Evolutionary conservation across 1,140 invertebrate genomes (phyloP), one percentile per base, ranked within the genome.

Genomic region (Drosophila biarmipes): DNA sequence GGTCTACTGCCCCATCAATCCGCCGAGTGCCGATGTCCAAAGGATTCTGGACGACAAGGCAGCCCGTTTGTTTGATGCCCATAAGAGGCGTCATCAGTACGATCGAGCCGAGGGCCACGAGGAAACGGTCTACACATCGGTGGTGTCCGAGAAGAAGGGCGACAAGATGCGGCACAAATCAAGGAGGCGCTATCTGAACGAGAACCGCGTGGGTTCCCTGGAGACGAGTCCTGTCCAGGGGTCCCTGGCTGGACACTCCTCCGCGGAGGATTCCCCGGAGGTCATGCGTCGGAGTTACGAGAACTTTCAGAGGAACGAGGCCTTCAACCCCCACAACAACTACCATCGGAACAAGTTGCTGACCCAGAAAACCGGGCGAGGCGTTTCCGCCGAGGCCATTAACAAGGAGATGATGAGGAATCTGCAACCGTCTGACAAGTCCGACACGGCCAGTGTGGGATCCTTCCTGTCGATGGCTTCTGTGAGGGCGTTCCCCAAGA

Each of bases 391-490:
- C 5, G 80, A 92, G 45, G 91, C 91, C 40, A 90, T 91, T 6
- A 92, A 92, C 64, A 80, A 77, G 12, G 90, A 92, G 55, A 77
- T 92, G 49, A 80, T 92, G 19, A 71, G 73, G 1, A 75, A 76
- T 10, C 38, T 51, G 17, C 89, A 90, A 7, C 73, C 81, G 10
- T 78, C 78, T 0, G 89, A 86, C n/a, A 80, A 77, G 35, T 85
- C 90, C 2, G 91, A 92, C 48, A 92, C 86, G 0, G 87, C 80
- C 31, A 92, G 91, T 48, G 92, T 92, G 43, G 91, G 91, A 0
- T 92, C 91, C 2, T 92, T 92, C 42, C 93, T 97, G 2, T 96
- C 96, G 0, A 97, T 97, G 96, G 95, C 96, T 12, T 96, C 96
- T 7, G 95, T 96, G 12, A 95, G 95, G 68, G 94, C 95, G 14